A percentile compares a stretch with the other conserved stretches of the same genome.
Evolutionary conservation across 2,113 vertebrate species (phyloP).

Genomic region (Dipodomys stephensi): DNA sequence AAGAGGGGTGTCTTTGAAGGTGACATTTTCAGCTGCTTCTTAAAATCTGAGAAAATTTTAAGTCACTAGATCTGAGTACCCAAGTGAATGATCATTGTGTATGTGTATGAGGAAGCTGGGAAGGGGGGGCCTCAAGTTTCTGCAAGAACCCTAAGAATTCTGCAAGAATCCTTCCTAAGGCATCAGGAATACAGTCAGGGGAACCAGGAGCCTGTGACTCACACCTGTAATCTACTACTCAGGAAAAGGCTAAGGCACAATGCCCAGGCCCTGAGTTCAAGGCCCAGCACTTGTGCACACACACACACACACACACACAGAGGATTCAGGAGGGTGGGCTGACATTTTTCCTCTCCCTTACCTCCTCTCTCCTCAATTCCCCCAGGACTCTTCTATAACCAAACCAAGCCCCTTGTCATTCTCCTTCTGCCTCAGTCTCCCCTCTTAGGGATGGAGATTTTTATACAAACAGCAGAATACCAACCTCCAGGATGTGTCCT

Average conservation of each 20-base stretch:
- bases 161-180: background rate
- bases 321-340: no score
- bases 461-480: background rate
- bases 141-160: background rate
- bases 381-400: background rate
- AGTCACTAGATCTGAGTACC: background rate
- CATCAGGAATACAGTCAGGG: background rate
- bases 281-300: no score
- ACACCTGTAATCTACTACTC: no score
- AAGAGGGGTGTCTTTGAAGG: background rate
- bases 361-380: background rate
- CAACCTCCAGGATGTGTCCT: background rate
- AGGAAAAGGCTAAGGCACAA: no score
- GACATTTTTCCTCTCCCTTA: background rate
- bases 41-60: constrained; percentile 49
- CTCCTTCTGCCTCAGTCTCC: constrained; percentile 16
- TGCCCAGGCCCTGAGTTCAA: no score
- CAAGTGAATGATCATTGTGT: background rate
- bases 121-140: background rate
- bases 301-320: no score
- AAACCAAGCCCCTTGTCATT: background rate
- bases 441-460: background rate
- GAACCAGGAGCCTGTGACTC: no score
- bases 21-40: constrained; percentile 41
- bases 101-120: background rate